Evolutionary conservation across 2,888 invertebrate genomes (phyloP).

Genomic region (Lasioglossum morio): DNA sequence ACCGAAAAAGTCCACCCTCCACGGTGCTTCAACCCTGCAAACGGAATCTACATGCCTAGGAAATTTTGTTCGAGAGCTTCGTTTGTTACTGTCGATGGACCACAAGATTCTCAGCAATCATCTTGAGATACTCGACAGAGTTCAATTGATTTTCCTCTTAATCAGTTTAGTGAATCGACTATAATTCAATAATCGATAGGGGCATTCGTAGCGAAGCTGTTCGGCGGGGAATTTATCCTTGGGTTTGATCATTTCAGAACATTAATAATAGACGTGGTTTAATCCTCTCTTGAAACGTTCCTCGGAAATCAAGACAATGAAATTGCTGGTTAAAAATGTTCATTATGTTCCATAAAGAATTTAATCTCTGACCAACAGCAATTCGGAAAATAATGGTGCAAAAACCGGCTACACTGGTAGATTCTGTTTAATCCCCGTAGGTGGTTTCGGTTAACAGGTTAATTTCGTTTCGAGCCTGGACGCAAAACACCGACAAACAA

Average conservation of each 20-base stretch:
- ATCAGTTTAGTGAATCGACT: background rate
- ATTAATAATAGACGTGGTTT: background rate
- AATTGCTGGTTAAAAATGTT: too few relatives aligned
- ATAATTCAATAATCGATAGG: background rate
- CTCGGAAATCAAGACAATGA: too few relatives aligned
- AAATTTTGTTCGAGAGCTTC: background rate
- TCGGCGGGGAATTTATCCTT: background rate
- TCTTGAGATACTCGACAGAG: background rate
- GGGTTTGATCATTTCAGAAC: background rate
- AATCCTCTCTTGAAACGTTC: too few relatives aligned
- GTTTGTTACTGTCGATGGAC: background rate
- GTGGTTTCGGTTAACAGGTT: background rate
- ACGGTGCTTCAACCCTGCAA: background rate
- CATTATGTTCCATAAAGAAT: background rate
- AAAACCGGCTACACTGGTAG: background rate
- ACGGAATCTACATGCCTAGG: background rate
- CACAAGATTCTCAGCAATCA: background rate
- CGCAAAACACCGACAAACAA: background rate
- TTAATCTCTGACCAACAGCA: background rate
- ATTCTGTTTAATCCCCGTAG: background rate
- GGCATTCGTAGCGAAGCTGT: background rate
- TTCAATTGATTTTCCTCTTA: background rate
- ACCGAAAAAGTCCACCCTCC: background rate
- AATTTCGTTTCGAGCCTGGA: background rate
- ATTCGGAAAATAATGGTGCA: too few relatives aligned